Evolutionary conservation across 1,140 invertebrate genomes (phyloP).

Genomic region (Tribolium madens): DNA sequence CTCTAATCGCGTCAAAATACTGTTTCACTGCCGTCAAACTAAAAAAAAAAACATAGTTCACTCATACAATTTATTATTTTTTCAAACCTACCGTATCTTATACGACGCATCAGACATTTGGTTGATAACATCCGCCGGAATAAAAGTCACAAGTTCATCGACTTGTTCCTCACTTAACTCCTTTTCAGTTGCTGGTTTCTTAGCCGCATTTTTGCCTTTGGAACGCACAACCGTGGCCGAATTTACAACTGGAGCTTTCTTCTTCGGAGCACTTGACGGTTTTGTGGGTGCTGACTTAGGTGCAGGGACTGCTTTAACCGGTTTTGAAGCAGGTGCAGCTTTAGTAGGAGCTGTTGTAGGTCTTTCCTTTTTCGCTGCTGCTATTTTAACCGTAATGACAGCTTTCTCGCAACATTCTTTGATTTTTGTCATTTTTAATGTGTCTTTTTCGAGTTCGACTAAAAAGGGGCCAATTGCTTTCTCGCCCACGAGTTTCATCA

Average conservation of each 20-base stretch:
- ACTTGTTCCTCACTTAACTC: slow-evolving; percentile 78
- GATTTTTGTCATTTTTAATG: slow-evolving; percentile 94
- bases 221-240: slow-evolving; percentile 62
- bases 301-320: slow-evolving; percentile 67
- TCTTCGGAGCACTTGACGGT: slow-evolving; percentile 55
- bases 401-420: slow-evolving; percentile 95
- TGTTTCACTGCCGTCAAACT: slow-evolving; percentile 81
- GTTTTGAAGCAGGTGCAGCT: slow-evolving; percentile 70
- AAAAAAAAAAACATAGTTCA: slow-evolving; percentile 36
- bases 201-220: slow-evolving; percentile 60
- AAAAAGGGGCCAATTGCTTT: slow-evolving; percentile 89
- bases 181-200: slow-evolving; percentile 65
- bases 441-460: slow-evolving; percentile 88
- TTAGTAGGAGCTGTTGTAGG: slow-evolving; percentile 69
- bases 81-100: slow-evolving; percentile 76
- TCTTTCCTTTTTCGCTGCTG: slow-evolving; percentile 72
- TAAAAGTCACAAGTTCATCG: slow-evolving; percentile 74
- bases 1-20: slow-evolving; percentile 74
- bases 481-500: slow-evolving; percentile 94
- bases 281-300: slow-evolving; percentile 48
- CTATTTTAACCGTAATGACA: slow-evolving; percentile 82
- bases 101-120: slow-evolving; percentile 85
- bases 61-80: slow-evolving; percentile 2
- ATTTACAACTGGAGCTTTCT: slow-evolving; percentile 62
- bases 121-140: slow-evolving; percentile 73